Evolutionary conservation across 2,113 vertebrate species (phyloP).

Genomic region (Prinia subflava): DNA sequence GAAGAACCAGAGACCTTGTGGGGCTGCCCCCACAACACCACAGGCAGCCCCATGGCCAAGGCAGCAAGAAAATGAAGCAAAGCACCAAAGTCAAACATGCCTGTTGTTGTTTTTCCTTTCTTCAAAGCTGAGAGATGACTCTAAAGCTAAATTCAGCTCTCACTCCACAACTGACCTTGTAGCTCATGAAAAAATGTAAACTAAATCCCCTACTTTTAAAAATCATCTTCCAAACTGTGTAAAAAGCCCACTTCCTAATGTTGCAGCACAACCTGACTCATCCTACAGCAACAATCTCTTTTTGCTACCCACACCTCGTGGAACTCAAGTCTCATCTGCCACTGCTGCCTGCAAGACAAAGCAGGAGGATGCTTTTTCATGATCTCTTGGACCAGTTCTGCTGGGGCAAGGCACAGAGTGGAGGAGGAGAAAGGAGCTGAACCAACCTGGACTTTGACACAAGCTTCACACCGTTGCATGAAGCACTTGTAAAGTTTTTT

Average conservation of each 20-base stretch:
- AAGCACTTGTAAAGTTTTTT: background rate
- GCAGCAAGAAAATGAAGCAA: background rate
- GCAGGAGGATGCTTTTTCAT: fast-evolving
- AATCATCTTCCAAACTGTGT: background rate
- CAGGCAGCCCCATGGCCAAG: background rate
- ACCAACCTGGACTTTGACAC: background rate
- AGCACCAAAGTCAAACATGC: background rate
- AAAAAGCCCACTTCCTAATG: background rate
- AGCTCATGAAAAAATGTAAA: constrained; percentile 11
- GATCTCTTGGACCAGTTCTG: background rate
- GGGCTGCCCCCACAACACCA: constrained; percentile 20
- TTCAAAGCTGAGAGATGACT: background rate
- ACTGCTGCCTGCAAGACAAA: background rate
- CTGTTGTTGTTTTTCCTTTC: background rate
- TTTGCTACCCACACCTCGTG: background rate
- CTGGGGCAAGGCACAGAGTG: background rate
- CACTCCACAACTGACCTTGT: background rate
- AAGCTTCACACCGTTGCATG: background rate
- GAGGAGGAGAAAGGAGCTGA: background rate
- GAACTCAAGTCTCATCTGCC: background rate
- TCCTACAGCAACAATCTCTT: background rate
- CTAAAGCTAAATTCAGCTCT: background rate
- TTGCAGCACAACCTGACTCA: background rate
- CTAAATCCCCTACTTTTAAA: background rate
- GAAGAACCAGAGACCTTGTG: background rate